These are phyloP conservation scores for Drosophila sordidula DNA, from an alignment of 2,888 invertebrate genomes.

Conservation along the genomic window DNA sequence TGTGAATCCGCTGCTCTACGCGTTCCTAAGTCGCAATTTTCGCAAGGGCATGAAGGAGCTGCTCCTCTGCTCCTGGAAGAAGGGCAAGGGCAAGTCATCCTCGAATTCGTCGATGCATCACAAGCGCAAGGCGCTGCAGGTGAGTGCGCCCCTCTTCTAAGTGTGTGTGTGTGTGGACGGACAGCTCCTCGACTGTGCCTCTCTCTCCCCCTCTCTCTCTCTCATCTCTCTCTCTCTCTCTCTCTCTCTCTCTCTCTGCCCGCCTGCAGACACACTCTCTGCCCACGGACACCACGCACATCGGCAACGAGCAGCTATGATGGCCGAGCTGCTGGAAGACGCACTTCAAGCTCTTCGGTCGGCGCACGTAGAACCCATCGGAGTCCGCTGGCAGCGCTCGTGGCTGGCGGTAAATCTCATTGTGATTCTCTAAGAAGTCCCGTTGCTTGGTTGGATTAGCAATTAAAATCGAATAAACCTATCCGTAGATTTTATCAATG, in stretches of 20 bases:
- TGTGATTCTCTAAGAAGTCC: constrained; percentile 63
- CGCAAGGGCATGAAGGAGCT: constrained; percentile 94
- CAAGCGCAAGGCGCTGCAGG: constrained; percentile 84
- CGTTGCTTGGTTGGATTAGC: constrained; percentile 46
- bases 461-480: constrained; percentile 36
- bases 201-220: too few species aligned
- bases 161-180: too few species aligned
- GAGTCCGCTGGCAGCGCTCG: constrained; percentile 16
- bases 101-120: constrained; percentile 84
- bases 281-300: constrained; percentile 85
- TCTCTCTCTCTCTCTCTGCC: too few species aligned
- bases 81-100: constrained; percentile 84
- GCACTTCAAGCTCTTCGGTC: constrained; percentile 68
- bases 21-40: constrained; percentile 93
- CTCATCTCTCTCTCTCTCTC: neutral
- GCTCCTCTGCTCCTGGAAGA: constrained; percentile 87
- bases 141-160: constrained; percentile 68
- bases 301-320: constrained; percentile 85
- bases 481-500: constrained; percentile 31
- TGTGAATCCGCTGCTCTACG: constrained; percentile 95
- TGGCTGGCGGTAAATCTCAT: constrained; percentile 46
- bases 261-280: constrained; percentile 83
- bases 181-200: too few species aligned
- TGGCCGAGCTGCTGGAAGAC: constrained; percentile 72
- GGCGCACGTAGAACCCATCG: constrained; percentile 62